Percentiles rank a stretch among this genome's conserved stretches.
Evolutionary conservation across 2,797 vertebrate genomes (phyloP).

Genomic region (Arremon brunneinucha): DNA sequence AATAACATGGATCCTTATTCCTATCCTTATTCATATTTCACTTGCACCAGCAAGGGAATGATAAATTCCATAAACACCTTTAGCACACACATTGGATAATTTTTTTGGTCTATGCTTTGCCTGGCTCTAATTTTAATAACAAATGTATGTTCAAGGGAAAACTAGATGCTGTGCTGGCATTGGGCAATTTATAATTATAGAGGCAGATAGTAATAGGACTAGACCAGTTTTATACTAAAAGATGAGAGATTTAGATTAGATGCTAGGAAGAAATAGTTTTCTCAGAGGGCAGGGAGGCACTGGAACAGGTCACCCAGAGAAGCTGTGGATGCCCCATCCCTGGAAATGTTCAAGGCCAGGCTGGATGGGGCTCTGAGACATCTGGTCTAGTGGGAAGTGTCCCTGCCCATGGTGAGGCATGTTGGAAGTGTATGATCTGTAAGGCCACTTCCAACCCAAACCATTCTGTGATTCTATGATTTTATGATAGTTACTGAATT

Average conservation of each 20-base stretch:
- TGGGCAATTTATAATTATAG: background rate
- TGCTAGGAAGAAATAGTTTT: background rate
- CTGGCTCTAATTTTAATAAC: background rate
- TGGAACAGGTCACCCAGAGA: background rate
- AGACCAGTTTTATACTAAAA: background rate
- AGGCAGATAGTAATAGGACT: background rate
- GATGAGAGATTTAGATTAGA: background rate
- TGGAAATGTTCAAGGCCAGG: background rate
- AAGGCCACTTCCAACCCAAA: background rate
- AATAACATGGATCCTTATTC: background rate
- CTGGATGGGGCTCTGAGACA: background rate
- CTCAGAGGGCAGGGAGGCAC: background rate
- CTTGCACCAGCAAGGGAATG: background rate
- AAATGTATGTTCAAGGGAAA: background rate
- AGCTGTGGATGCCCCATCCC: background rate
- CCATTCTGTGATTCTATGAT: background rate
- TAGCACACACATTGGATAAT: background rate
- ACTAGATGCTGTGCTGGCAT: background rate
- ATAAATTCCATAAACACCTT: background rate
- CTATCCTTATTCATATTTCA: background rate
- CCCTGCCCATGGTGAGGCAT: background rate
- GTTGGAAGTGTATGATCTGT: background rate
- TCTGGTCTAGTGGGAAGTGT: background rate
- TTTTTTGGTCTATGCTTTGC: background rate
- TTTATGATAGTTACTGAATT: background rate